Evolutionary conservation across 2,888 invertebrate species (phyloP), one percentile per base, ranked within the genome.

Genomic region (Choristoneura rosaceana): DNA sequence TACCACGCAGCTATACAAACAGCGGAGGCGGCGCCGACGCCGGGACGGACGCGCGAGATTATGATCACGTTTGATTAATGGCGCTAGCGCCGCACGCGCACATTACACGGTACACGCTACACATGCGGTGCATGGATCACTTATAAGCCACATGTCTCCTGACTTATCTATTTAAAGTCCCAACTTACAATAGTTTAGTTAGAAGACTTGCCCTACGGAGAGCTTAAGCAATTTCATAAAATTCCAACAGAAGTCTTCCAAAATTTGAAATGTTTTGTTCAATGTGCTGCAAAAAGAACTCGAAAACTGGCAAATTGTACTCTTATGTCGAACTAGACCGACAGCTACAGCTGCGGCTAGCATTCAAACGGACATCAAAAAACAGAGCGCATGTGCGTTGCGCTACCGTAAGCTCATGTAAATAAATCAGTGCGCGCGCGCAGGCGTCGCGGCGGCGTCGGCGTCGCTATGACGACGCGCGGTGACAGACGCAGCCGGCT

Each of bases 31-130:
- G 90, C 91, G 91, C 87, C 89, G 87, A 79, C 85, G 82, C 79
- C 71, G 76, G 76, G 83, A 79, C 79, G 76, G 83, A 79, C 79
- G 74, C 77, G 75, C 77, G 81, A 89, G 92, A 92, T 92, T 91
- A 93, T 90, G 90, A 91, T 92, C 92, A 84, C 80, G 83, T 82
- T 83, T 91, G 93, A 93, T 93, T 92, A 90, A 92, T 91, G 82
- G 88, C 85, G 80, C 85, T 88, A 88, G 87, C 84, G 84, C 83
- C 82, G 82, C 86, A 85, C 84, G 79, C 78, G 77, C 79, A 65
- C 74, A 70, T 70, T 73, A 66, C 74, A 74, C 75, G 69, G 73
- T 74, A 67, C 69, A 68, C 61, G 33, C 74, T 67, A 58, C 70
- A 73, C 73, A 71, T 74, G 74, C 62, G 70, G 68, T 73, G 66